Base-by-base conservation (phyloP, 2,888 invertebrate genomes). In the Hydroisotoma schaefferi region DNA sequence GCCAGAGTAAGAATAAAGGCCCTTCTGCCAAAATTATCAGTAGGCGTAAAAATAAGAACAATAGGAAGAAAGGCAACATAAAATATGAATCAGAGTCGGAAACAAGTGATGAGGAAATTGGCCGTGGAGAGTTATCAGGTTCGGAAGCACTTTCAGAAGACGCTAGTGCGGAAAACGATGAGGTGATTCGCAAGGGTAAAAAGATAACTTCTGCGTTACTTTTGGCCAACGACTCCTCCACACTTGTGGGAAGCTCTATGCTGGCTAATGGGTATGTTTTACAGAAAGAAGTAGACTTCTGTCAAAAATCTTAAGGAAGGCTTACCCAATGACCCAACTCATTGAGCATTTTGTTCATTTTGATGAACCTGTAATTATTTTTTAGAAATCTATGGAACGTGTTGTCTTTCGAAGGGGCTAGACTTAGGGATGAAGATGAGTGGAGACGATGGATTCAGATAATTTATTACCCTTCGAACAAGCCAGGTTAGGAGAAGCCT, bases 361-460 rank as follows among this genome's bases (percentile, higher is more conserved):
- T 33, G 33, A n/a, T n/a, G n/a, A n/a, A n/a, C n/a, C n/a, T n/a
- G n/a, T n/a, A n/a, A n/a, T n/a, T n/a, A n/a, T n/a, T 15, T 43
- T 6, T 18, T 23, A 67, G 61, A 26, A 65, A 54, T 33, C 49
- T 67, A 33, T 69, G 69, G 69, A 69, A 69, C 48, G 67, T 65
- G 0, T 25, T 69, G 8, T 47, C 58, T 6, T 65, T 59, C 29
- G 59, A 57, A 38, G 48, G 38, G 23, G 61, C 67, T 0, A 48
- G 49, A 1, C 62, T 62, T 2, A 49, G 40, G 15, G 61, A 59
- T 3, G 29, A 57, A 23, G 59, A 59, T 15, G 68, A 70, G 2
- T 46, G 37, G 33, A 57, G 61, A 28, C 33, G 57, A 8, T 63
- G 47, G 46, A 20, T 26, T 2, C 40, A 61, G 20, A 40, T 70